These are phyloP conservation scores for Rhizoglyphus robini DNA, from an alignment of 1,140 invertebrate genomes.

Conservation along the genomic window DNA sequence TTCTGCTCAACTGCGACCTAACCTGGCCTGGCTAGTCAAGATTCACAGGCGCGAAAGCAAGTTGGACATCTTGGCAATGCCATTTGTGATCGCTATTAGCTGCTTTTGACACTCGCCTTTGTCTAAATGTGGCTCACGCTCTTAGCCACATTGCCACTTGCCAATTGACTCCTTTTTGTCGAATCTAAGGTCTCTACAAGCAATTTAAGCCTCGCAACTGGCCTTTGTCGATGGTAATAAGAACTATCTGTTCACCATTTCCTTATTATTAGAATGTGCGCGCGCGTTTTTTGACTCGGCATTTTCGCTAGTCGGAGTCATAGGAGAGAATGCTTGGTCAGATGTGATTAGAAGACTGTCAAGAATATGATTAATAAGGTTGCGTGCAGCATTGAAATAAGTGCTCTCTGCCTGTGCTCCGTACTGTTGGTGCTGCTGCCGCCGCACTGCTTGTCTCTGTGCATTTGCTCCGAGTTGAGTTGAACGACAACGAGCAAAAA, in stretches of 20 bases:
- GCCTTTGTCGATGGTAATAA: neutral
- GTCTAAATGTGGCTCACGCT: slow-evolving; percentile 7
- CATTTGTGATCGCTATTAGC: neutral
- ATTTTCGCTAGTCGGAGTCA: slow-evolving; percentile 7
- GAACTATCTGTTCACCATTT: slow-evolving; percentile 12
- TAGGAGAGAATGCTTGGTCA: slow-evolving; percentile 14
- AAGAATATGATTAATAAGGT: slow-evolving; percentile 18
- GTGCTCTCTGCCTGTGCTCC: neutral
- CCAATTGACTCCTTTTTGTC: neutral
- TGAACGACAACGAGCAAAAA: slow-evolving; percentile 14
- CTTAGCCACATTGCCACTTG: too few relatives aligned
- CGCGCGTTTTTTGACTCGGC: slow-evolving; percentile 9
- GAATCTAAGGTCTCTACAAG: too few relatives aligned
- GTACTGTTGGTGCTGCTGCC: neutral
- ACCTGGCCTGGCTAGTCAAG: too few relatives aligned
- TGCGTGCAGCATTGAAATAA: slow-evolving; percentile 17
- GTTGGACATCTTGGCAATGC: too few relatives aligned
- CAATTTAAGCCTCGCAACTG: neutral
- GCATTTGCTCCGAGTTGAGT: too few relatives aligned
- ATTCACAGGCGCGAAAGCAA: too few relatives aligned
- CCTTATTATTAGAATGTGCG: slow-evolving; percentile 11
- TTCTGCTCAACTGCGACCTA: neutral
- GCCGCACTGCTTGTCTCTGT: too few relatives aligned
- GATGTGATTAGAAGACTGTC: slow-evolving; percentile 11
- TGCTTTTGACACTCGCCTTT: too few relatives aligned